A percentile compares a stretch with the other conserved stretches of the same genome.
These are phyloP conservation scores for Neomicropteryx cornuta DNA, from an alignment of 1,140 invertebrate species.

Conservation along the genomic window DNA sequence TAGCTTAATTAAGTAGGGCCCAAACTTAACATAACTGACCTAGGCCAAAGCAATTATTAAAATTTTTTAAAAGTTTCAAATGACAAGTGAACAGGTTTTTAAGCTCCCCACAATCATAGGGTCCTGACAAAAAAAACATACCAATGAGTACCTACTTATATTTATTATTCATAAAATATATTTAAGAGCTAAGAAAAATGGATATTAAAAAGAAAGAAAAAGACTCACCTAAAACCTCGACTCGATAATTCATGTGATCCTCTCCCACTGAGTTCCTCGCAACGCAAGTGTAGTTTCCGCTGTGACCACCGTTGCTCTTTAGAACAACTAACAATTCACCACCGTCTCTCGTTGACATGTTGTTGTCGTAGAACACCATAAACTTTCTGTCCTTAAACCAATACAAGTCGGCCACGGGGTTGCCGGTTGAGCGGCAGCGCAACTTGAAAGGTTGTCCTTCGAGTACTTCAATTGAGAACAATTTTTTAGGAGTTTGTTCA, in stretches of 20 bases:
- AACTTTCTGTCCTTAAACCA: conserved; percentile 30
- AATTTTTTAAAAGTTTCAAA: background rate
- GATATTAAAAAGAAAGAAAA: background rate
- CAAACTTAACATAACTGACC: no score
- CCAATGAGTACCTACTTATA: no score
- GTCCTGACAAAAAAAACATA: no score
- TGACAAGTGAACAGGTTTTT: background rate
- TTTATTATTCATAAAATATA: no score
- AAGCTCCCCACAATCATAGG: no score
- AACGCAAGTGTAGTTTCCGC: conserved; percentile 33
- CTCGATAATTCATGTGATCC: conserved; percentile 22
- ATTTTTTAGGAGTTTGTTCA: no score
- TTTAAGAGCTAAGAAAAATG: conserved; percentile 4
- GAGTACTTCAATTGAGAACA: conserved; percentile 25
- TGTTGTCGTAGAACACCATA: conserved; percentile 24
- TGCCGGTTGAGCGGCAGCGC: conserved; percentile 29
- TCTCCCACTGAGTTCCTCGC: conserved; percentile 29
- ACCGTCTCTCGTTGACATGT: conserved; percentile 24
- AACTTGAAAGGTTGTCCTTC: conserved; percentile 28
- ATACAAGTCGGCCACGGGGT: conserved; percentile 29
- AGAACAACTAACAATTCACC: conserved; percentile 24
- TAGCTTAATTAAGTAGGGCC: no score
- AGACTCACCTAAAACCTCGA: conserved; percentile 30
- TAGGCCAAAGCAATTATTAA: background rate
- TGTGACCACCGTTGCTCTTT: conserved; percentile 19